These are phyloP conservation scores for Siphamia tubifer DNA, from an alignment of 2,113 vertebrate genomes.

Conservation along the genomic window DNA sequence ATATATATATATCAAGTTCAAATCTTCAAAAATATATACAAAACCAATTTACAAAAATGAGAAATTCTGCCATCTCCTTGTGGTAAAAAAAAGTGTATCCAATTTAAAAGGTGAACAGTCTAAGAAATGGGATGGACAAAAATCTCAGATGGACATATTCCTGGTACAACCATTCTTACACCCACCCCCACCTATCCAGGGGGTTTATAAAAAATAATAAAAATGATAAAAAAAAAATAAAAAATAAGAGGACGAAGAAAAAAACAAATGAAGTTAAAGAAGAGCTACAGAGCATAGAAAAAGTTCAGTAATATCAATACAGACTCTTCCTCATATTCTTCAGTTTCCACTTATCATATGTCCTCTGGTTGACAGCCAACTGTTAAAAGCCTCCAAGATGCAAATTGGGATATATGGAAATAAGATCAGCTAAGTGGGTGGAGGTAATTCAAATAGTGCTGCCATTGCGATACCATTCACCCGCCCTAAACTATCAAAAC, in stretches of 20 bases:
- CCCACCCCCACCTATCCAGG: too few species aligned
- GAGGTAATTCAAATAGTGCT: conserved; percentile 46
- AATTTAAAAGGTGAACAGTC: too few species aligned
- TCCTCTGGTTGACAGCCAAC: conserved; percentile 62
- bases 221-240: too few species aligned
- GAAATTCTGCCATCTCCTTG: too few species aligned
- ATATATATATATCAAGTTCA: too few species aligned
- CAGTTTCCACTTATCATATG: conserved; percentile 34
- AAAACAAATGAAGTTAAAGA: conserved; percentile 1
- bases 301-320: neutral
- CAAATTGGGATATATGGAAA: conserved; percentile 40
- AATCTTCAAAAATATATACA: neutral
- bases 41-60: too few species aligned
- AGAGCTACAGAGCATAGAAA: conserved; percentile 7
- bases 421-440: conserved; percentile 30
- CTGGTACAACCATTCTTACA: too few species aligned
- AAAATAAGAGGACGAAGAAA: neutral
- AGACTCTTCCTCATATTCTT: conserved; percentile 31
- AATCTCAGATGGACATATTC: too few species aligned
- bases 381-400: conserved; percentile 60
- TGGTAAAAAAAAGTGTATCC: too few species aligned
- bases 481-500: conserved; percentile 44
- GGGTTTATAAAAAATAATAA: too few species aligned
- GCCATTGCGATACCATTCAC: conserved; percentile 40
- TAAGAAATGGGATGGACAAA: too few species aligned